Base-by-base conservation (phyloP, 1,140 invertebrate species). In the Drosophila hydei region DNA sequence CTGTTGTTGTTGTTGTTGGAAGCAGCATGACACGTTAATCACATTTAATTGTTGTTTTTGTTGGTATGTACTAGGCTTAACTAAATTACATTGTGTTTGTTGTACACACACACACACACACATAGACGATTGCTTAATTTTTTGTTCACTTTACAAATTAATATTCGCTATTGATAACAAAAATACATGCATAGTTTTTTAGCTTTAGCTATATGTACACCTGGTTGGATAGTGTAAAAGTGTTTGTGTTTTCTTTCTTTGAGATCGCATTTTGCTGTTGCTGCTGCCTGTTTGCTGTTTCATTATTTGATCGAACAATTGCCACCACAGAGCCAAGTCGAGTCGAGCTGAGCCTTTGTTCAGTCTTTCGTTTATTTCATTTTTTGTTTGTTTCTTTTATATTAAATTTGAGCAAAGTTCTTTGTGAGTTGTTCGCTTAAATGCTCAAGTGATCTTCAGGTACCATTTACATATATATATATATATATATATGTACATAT, bases 1-100 rank as follows among this genome's bases (percentile, higher is more conserved):
- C 21, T 27, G 38, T 64, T 60, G 65, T 23, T 71, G 69, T 65
- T 73, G 50, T 75, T 54, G 45, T 70, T 83, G 81, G 83, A 87
- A 87, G 81, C 77, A 77, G 81, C 81, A 87, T 88, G 77, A 85
- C 83, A 81, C 81, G 55, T 81, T 88, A 87, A 87, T 85, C 81
- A 85, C 80, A 85, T 80, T 81, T 72, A 36, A 69, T 72, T 75
- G 65, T 70, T 80, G 59, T 56, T 76, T 47, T 73, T 88, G 83
- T 77, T 78, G 73, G 79, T 89, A 89, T 83, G 79, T 78, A 73
- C 80, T 89, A 80, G 79, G 73, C 72, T 89, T 89, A 89, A 89
- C 68, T 80, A 84, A 84, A 75, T 75, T 79, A 55, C 62, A 75
- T 43, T 48, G 72, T 77, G 68, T 48, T 75, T 71, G 51, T 73